Base-by-base conservation (phyloP, 2,113 vertebrate genomes). In the Peucedramus taeniatus region DNA sequence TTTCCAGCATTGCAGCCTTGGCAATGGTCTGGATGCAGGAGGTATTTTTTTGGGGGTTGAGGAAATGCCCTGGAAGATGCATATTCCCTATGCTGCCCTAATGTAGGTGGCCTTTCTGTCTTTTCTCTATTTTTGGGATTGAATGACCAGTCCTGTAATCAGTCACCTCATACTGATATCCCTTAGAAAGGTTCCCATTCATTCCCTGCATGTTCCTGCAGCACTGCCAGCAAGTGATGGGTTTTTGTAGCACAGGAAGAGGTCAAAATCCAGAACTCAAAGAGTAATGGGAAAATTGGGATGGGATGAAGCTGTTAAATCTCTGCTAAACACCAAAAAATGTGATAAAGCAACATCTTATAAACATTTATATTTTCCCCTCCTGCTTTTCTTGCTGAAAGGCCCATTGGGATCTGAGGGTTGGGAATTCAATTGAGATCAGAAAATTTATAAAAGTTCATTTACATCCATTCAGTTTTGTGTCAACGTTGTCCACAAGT, bases 191-290 rank as follows among this genome's bases (percentile, higher is more conserved):
- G 7, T 4, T 53, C 13, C 56, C 9, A 14, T 18, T 39, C 8
- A 10, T 66, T 61, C 47, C n/a, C 42, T 15, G 5, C 50, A 13
- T 0, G 0, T 6, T 49, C 37, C 69, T 3, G 10, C 51, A 72
- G 39, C 54, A 15, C 13, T 7, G 9, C 7, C 78, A 65, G 30
- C 35, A 39, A 19, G 33, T 3, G 33, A 39, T 19, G 66, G 59
- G 19, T 1, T 64, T 83, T 60, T 44, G 71, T 16, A 7, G 16
- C 33, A 35, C 0, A 5, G 44, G 10, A 64, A 87, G 23, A 9
- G 28, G 6, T 20, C 15, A 35, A 51, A 93, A 60, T 35, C 33
- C 56, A 47, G 64, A 18, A 5, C 2, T 15, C 39, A 57, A 13
- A 39, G 42, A 47, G 14, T 18, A 6, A 35, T 8, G 39, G 44